Evolutionary conservation across 2,888 invertebrate genomes (phyloP).

Genomic region (Synergus umbraculus): DNA sequence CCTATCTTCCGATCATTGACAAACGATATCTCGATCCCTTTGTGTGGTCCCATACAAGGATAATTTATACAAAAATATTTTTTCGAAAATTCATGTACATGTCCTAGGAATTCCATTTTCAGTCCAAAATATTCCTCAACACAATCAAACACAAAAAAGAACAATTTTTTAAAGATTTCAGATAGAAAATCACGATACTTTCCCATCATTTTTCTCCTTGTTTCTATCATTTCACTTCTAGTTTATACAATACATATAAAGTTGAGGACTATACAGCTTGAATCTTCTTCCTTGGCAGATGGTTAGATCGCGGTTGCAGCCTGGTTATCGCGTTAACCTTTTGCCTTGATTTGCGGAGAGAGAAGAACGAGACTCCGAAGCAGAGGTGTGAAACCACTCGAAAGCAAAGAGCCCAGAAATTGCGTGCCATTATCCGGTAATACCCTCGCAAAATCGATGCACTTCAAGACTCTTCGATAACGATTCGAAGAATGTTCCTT

Average conservation of each 20-base stretch:
- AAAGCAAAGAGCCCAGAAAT: slow-evolving; percentile 77
- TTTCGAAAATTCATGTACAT: background rate
- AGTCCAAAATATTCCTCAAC: slow-evolving; percentile 3
- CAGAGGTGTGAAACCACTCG: slow-evolving; percentile 77
- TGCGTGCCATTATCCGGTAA: slow-evolving; percentile 76
- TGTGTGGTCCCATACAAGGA: background rate
- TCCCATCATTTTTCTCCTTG: no score
- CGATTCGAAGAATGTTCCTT: slow-evolving; percentile 68
- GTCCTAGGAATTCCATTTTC: background rate
- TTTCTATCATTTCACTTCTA: background rate
- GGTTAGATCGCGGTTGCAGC: slow-evolving; percentile 70
- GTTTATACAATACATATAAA: slow-evolving; percentile 1
- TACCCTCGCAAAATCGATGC: slow-evolving; percentile 65
- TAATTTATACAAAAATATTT: background rate
- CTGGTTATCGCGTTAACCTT: slow-evolving; percentile 77
- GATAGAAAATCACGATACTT: no score
- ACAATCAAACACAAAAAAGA: background rate
- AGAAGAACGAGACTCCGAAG: slow-evolving; percentile 46
- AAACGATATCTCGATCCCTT: background rate
- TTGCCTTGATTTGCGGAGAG: slow-evolving; percentile 66
- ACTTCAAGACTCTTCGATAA: slow-evolving; percentile 63
- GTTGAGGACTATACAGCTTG: slow-evolving; percentile 22
- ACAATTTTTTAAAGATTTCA: no score
- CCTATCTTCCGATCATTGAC: slow-evolving; percentile 13
- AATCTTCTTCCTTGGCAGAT: slow-evolving; percentile 52